A percentile compares a stretch with the other conserved stretches of the same genome.
Conservation (phyloP, 2,797 vertebrate species). For the Tapirus indicus region DNA sequence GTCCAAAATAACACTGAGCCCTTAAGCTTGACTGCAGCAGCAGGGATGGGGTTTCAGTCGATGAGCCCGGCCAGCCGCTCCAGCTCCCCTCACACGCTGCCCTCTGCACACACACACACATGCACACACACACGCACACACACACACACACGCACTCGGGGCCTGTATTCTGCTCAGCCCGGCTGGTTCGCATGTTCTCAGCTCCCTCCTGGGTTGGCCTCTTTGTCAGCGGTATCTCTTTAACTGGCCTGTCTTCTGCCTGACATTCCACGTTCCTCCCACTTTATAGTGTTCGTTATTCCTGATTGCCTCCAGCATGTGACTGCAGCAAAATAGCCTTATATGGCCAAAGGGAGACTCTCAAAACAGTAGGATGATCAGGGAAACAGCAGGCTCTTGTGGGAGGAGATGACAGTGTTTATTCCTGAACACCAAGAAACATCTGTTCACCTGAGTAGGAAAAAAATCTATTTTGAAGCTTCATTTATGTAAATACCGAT, state of each 20-base stretch:
- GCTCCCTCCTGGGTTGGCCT: not conserved
- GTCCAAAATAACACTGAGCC: not conserved
- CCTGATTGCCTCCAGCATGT: not conserved
- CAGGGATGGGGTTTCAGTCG: not conserved
- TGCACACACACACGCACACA: not conserved
- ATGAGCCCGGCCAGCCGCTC: not conserved
- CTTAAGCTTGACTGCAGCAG: not conserved
- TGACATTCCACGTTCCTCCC: not conserved
- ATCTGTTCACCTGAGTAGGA: slow-evolving; percentile 44
- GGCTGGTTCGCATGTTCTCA: not conserved
- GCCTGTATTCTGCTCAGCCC: not conserved
- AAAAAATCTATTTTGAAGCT: not conserved
- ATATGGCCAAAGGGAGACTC: not conserved
- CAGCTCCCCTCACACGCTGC: not conserved
- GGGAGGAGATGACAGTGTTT: slow-evolving; percentile 1
- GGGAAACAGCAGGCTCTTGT: slow-evolving; percentile 3
- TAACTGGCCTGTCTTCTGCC: not conserved
- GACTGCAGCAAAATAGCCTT: not conserved
- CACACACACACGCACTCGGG: not conserved
- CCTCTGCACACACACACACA: not conserved
- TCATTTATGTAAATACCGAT: slow-evolving; percentile 10
- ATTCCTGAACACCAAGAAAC: slow-evolving; percentile 56
- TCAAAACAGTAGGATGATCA: not conserved
- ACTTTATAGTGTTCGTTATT: not conserved
- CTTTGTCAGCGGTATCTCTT: not conserved